Evolutionary conservation across 1,140 invertebrate genomes (phyloP).

Genomic region (Drosophila lini): DNA sequence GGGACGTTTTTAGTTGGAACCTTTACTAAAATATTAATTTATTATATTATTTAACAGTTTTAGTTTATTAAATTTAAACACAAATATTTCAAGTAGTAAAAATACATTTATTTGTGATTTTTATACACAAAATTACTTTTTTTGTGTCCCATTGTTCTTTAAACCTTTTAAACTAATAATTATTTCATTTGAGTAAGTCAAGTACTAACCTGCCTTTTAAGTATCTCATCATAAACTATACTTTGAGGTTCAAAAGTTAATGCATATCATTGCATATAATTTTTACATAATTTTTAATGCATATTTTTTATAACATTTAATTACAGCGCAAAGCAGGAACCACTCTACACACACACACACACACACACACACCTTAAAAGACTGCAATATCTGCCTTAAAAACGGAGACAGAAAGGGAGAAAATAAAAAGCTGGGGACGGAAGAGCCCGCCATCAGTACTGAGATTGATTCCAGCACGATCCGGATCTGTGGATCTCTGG

Average conservation of each 20-base stretch:
- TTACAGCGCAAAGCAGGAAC: constrained; percentile 6
- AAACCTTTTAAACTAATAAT: not conserved
- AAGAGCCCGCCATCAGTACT: not conserved
- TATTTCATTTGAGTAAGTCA: not conserved
- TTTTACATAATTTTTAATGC: not conserved
- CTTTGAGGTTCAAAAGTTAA: not conserved
- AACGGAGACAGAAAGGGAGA: constrained; percentile 8
- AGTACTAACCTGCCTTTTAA: not conserved
- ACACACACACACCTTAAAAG: constrained; percentile 24
- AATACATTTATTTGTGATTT: not conserved
- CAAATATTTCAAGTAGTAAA: not conserved
- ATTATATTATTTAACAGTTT: too few species aligned
- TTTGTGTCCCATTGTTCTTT: not conserved
- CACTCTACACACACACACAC: not conserved
- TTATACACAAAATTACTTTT: too few species aligned
- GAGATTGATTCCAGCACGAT: constrained; percentile 14
- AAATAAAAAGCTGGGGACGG: constrained; percentile 3
- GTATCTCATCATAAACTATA: not conserved
- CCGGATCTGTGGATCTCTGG: constrained; percentile 5
- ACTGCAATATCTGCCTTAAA: constrained; percentile 49
- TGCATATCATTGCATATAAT: too few species aligned
- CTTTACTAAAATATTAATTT: too few species aligned
- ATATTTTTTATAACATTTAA: constrained; percentile 1
- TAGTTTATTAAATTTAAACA: not conserved
- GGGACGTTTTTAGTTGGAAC: not conserved